Evolutionary conservation across 2,797 vertebrate species (phyloP).

Genomic region (Scolopax rusticola): DNA sequence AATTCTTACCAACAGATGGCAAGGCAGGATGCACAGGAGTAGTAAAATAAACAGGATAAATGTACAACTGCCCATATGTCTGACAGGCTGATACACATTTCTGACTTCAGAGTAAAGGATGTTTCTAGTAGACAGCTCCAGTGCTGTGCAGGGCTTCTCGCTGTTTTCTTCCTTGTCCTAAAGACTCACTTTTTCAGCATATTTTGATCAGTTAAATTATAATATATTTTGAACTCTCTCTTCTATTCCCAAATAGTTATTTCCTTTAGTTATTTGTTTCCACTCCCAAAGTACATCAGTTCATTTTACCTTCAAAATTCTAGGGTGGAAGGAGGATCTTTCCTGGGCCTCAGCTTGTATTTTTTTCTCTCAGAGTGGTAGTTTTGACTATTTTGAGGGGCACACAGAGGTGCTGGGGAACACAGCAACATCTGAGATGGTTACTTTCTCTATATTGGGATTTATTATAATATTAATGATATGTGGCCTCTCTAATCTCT

Average conservation of each 20-base stretch:
- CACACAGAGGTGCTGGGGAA: not conserved
- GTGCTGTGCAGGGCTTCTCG: not conserved
- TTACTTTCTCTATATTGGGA: not conserved
- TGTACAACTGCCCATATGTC: constrained; percentile 68
- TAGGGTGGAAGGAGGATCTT: not conserved
- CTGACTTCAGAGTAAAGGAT: constrained; percentile 49
- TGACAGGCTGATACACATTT: constrained; percentile 34
- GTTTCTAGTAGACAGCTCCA: not conserved
- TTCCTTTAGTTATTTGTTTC: not conserved
- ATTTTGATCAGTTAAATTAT: not conserved
- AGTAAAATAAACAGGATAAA: constrained; percentile 68
- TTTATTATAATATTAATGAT: constrained; percentile 40
- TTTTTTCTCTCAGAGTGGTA: not conserved
- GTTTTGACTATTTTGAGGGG: not conserved
- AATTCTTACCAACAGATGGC: constrained; percentile 59
- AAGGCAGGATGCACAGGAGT: constrained; percentile 62
- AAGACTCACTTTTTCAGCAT: not conserved
- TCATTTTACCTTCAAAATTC: not conserved
- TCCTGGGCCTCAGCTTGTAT: not conserved
- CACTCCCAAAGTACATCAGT: not conserved
- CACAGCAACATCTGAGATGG: not conserved
- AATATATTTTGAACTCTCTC: not conserved
- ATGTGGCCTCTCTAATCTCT: constrained; percentile 18
- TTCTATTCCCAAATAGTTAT: not conserved
- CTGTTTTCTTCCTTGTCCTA: not conserved